Evolutionary conservation across 2,113 vertebrate genomes (phyloP).

Genomic region (Apaloderma vittatum): DNA sequence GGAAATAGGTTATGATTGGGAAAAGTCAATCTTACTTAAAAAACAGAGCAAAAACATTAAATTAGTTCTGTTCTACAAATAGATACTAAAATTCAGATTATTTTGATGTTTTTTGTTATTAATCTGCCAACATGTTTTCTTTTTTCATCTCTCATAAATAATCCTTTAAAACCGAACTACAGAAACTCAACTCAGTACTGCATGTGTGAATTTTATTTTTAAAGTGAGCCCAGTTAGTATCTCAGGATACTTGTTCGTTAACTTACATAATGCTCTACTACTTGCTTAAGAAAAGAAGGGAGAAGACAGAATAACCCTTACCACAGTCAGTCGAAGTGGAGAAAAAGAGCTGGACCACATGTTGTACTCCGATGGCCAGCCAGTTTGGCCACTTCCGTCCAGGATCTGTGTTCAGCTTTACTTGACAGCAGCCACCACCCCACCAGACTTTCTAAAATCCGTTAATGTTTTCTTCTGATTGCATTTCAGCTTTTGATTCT

Average conservation of each 20-base stretch:
- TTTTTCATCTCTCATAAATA: not conserved
- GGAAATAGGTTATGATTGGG: not conserved
- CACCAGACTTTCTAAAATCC: not conserved
- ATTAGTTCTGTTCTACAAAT: not conserved
- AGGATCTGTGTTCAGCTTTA: not conserved
- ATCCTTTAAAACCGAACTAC: not conserved
- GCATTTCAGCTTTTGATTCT: not conserved
- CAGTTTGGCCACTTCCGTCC: not conserved
- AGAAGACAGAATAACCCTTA: not conserved
- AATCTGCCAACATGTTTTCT: not conserved
- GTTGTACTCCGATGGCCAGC: rapidly evolving
- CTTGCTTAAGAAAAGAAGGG: not conserved
- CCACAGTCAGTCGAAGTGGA: not conserved
- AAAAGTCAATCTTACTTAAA: not conserved
- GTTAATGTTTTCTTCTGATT: not conserved
- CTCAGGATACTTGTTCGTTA: not conserved
- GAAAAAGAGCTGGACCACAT: not conserved
- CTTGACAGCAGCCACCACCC: not conserved
- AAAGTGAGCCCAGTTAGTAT: not conserved
- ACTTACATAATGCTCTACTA: not conserved
- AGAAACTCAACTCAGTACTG: not conserved
- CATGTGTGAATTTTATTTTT: not conserved
- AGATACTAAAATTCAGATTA: not conserved
- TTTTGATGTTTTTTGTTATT: not conserved
- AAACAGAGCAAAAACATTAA: not conserved